Base-by-base conservation (phyloP, 2,113 vertebrate genomes). In the Cervus canadensis region DNA sequence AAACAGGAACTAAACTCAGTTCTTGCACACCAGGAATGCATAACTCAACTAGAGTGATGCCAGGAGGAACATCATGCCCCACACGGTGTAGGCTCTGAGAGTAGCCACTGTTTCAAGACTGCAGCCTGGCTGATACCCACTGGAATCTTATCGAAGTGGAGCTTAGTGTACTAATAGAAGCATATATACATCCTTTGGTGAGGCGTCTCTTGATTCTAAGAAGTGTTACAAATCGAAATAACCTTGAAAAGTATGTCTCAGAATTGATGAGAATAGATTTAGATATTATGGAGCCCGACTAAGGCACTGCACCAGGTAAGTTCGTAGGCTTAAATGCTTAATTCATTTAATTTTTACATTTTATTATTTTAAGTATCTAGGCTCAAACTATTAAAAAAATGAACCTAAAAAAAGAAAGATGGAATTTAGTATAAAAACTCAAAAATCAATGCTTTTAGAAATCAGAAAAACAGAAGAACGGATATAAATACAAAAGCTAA, bases 11-110 rank as follows among this genome's bases (percentile, higher is more conserved):
- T 87, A 48, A n/a, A n/a, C 7, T 71, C 30, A 40, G 28, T 30
- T 74, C 17, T 57, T 48, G 2, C 8, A 48, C 19, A 83, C 11
- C 54, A 56, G 10, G 21, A 21, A 26, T 23, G 50, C 2, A 21
- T 56, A 56, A 79, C 16, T 83, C 40, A 64, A 7, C 25, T 13
- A 13, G 40, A 52, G 33, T 30, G 40, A 78, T 21, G 5, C 12
- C 8, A 30, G 3, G 0, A 40, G 13, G 21, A 62, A 16, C 7
- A 64, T 2, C 8, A 3, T 52, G 25, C 2, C 30, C 10, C 15
- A 16, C 5, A 9, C 13, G 26, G 1, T 36, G 23, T 62, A 64
- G 48, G 1, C 30, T 67, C 15, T 7, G 4, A 19, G 5, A 45
- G 13, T 2, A 74, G 19, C 86, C 36, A 14, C 36, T 17, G 7